Base-by-base conservation (phyloP, 2,797 vertebrate genomes). In the Melanotaenia boesemani region DNA sequence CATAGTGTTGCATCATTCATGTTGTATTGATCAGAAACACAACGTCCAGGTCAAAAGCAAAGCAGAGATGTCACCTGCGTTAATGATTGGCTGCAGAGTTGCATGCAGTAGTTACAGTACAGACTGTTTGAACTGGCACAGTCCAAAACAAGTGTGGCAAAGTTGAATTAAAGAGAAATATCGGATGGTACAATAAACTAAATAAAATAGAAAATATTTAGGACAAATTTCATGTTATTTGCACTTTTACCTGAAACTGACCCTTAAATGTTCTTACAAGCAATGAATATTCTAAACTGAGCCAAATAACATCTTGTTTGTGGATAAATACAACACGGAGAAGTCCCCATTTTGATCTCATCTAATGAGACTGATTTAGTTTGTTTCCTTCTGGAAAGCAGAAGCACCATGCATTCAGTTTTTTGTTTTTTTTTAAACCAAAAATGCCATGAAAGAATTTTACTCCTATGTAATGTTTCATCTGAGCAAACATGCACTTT, bases 51-150 rank as follows among this genome's bases (percentile, higher is more conserved):
- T 93, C 86, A 88, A 77, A 81, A 52, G 63, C 84, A 37, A 83
- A 16, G 59, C 32, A 66, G 61, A 81, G 67, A 92, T 79, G 88
- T 74, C 76, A 77, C 76, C 5, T 1, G 48, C 50, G 88, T 94
- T 88, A 95, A 95, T 95, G 86, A 95, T 95, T 94, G 93, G 73
- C 88, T 85, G 84, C 79, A 88, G 34, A 86, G 75, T 61, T 26
- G 86, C 82, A 92, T 30, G 30, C 30, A 30, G 30, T 80, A 87
- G 57, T 9, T 66, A 28, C 54, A 78, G 74, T 26, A 6, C 74
- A 60, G 61, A 12, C 1, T 15, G 59, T 18, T 26, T 24, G 37
- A 61, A 70, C 15, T n/a, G 39, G 26, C 32, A n/a, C 28, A 12
- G 26, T 15, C n/a, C 22, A 2, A 2, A 48, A 52, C 26, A 65